Conservation (phyloP, 2,113 vertebrate species). For the Bufo bufo region DNA sequence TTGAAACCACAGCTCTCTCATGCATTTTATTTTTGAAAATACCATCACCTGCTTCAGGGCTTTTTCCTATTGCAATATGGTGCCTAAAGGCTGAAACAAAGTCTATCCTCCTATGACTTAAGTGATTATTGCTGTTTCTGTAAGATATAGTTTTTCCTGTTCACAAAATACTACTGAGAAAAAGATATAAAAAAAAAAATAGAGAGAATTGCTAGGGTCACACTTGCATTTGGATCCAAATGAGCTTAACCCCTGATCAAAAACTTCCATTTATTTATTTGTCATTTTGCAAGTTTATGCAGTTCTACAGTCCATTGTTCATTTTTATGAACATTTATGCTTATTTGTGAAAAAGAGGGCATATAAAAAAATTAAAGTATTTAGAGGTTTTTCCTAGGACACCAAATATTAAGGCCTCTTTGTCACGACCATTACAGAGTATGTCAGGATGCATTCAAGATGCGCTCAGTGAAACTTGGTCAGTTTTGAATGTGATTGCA, state of each 20-base stretch:
- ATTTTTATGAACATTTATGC: not conserved
- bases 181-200: not conserved
- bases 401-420: not conserved
- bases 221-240: not conserved
- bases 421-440: no score
- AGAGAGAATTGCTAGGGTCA: not conserved
- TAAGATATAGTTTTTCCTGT: not conserved
- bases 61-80: not conserved
- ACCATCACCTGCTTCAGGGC: slow-evolving; percentile 11
- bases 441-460: no score
- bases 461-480: no score
- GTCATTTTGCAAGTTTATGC: not conserved
- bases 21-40: not conserved
- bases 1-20: not conserved
- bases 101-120: not conserved
- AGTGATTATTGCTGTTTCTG: not conserved
- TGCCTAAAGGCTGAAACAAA: not conserved
- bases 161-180: not conserved
- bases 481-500: no score
- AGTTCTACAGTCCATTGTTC: not conserved
- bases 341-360: not conserved
- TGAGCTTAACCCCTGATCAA: not conserved
- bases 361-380: not conserved
- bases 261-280: not conserved
- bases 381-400: not conserved